phyloP scores from a whole-genome alignment of 2,113 vertebrate species.

The Seriola dumerili region DNA sequence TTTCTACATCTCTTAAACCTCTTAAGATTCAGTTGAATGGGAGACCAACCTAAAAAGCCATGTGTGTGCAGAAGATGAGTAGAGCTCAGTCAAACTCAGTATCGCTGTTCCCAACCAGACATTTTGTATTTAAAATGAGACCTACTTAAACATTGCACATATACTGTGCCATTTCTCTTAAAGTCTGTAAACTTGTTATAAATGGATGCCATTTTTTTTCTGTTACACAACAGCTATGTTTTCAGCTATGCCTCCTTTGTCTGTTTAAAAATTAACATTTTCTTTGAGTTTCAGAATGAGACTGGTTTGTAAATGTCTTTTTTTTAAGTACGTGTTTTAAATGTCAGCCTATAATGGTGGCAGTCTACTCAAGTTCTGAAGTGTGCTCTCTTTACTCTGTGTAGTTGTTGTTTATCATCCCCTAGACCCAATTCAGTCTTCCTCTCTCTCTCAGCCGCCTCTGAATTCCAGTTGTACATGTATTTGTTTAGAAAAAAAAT shows the following conservation, averaged over 20 bases:
- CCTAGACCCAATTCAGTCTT: neutral
- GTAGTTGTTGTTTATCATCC: neutral
- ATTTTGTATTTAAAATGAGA: neutral
- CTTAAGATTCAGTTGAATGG: neutral
- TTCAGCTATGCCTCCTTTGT: neutral
- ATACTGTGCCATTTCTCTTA: neutral
- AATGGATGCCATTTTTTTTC: neutral
- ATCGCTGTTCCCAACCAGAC: too few species aligned
- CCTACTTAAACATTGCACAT: neutral
- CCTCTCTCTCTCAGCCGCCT: neutral
- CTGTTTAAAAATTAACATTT: neutral
- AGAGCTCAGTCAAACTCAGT: neutral
- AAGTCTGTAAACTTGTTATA: neutral
- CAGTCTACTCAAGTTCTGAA: neutral
- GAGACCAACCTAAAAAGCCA: neutral
- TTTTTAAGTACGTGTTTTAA: neutral
- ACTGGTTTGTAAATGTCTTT: slow-evolving; percentile 5
- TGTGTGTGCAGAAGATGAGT: neutral
- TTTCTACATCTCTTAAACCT: neutral
- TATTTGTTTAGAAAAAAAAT: neutral
- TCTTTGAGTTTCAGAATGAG: neutral
- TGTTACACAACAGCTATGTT: neutral
- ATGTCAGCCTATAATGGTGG: neutral
- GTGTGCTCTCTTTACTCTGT: neutral
- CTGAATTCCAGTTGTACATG: neutral